A percentile compares a stretch with the other conserved stretches of the same genome.
These are phyloP conservation scores for Pelosia muscerda DNA, from an alignment of 2,888 invertebrate species.

Conservation along the genomic window DNA sequence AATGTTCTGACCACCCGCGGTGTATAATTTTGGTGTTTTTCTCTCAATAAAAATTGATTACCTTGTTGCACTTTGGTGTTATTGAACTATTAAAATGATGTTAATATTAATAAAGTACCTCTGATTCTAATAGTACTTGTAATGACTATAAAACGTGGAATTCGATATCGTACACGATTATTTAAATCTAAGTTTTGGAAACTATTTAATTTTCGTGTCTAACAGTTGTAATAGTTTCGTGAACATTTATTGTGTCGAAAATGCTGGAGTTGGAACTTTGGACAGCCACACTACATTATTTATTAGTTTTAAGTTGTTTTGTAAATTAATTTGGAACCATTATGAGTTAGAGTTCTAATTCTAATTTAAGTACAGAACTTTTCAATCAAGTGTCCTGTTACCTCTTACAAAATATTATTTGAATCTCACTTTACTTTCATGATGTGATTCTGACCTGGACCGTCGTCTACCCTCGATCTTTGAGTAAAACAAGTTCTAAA, in stretches of 20 bases:
- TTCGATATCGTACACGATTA: conserved; percentile 39
- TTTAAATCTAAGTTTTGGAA: conserved; percentile 30
- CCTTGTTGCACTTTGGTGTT: conserved; percentile 64
- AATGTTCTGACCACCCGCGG: conserved; percentile 69
- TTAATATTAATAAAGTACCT: conserved; percentile 70
- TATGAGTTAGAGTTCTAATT: neutral
- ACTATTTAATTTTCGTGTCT: conserved; percentile 40
- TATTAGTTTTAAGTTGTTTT: conserved; percentile 18
- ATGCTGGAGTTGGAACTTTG: conserved; percentile 27
- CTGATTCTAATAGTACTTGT: conserved; percentile 54
- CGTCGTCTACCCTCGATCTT: too few species aligned
- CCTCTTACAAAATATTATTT: too few species aligned
- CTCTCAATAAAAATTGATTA: conserved; percentile 77
- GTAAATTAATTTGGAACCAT: neutral
- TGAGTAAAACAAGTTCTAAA: too few species aligned
- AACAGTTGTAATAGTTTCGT: conserved; percentile 39
- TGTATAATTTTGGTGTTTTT: conserved; percentile 62
- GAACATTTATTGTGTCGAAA: conserved; percentile 41
- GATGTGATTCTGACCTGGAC: too few species aligned
- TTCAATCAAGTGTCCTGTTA: too few species aligned
- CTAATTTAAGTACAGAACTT: neutral
- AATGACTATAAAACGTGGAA: conserved; percentile 59
- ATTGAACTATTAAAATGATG: conserved; percentile 72
- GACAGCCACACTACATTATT: conserved; percentile 24
- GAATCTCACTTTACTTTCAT: too few species aligned